Percentiles rank a stretch among this genome's conserved stretches.
These are phyloP conservation scores for Platysteira castanea DNA, from an alignment of 2,113 vertebrate species.

Conservation along the genomic window DNA sequence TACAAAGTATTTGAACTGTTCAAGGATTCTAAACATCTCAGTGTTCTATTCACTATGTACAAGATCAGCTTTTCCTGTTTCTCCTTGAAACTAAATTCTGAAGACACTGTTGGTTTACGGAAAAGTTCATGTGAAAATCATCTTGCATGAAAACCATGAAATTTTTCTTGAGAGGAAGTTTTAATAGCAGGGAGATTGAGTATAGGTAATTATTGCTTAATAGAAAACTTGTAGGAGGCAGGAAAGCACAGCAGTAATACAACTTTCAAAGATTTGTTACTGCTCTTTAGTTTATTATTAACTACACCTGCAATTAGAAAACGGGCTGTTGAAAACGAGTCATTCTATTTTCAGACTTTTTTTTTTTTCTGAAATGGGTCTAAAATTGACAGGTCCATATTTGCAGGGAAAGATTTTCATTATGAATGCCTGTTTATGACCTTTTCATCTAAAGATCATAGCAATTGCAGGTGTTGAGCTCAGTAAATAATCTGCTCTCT, in stretches of 20 bases:
- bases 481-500: neutral
- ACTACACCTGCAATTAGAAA: neutral
- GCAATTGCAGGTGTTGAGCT: neutral
- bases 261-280: neutral
- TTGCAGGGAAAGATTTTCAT: neutral
- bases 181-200: neutral
- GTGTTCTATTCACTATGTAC: neutral
- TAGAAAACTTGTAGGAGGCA: neutral
- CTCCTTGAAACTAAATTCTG: neutral
- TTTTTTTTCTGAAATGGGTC: neutral
- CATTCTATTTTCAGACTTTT: neutral
- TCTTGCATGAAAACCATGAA: neutral
- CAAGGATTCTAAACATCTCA: neutral
- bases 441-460: neutral
- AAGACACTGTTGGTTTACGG: neutral
- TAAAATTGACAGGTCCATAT: neutral
- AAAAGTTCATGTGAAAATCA: neutral
- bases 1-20: neutral
- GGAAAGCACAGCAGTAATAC: neutral
- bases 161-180: neutral
- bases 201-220: neutral
- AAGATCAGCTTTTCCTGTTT: neutral
- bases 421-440: neutral
- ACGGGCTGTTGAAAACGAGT: neutral
- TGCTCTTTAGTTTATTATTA: conserved; percentile 3